Percentiles rank a stretch among this genome's conserved stretches.
Evolutionary conservation across 2,113 vertebrate genomes (phyloP).

Genomic region (Nestor notabilis): DNA sequence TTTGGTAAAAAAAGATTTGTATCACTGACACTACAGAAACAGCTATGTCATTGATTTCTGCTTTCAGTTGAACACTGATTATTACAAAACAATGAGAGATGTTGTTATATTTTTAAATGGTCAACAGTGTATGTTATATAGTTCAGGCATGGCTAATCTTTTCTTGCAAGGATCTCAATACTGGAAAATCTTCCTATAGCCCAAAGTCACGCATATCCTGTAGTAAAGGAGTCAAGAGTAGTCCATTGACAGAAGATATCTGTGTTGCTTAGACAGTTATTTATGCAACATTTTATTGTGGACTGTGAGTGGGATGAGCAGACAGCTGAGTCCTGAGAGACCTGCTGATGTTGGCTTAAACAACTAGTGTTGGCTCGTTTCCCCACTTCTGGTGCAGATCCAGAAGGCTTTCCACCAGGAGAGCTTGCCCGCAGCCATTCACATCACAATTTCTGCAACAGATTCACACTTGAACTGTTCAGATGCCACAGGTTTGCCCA

Average conservation of each 20-base stretch:
- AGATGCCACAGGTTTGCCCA: slow-evolving; percentile 61
- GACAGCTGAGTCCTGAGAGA: slow-evolving; percentile 58
- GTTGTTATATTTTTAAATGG: background rate
- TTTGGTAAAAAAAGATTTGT: background rate
- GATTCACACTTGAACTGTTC: slow-evolving; percentile 11
- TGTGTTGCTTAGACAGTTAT: slow-evolving; percentile 7
- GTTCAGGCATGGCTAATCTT: background rate
- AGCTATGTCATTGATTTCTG: background rate
- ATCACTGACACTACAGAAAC: background rate
- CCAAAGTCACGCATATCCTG: background rate
- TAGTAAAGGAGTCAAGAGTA: background rate
- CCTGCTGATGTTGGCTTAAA: slow-evolving; percentile 55
- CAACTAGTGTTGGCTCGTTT: slow-evolving; percentile 38
- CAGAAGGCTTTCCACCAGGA: slow-evolving; percentile 67
- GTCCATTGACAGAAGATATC: background rate
- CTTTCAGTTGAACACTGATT: background rate
- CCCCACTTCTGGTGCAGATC: slow-evolving; percentile 49
- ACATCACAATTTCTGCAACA: slow-evolving; percentile 7
- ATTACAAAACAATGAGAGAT: background rate
- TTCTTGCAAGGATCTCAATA: background rate
- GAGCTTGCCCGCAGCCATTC: slow-evolving; percentile 29
- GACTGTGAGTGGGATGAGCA: background rate
- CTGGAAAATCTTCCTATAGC: background rate
- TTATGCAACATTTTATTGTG: slow-evolving; percentile 16
- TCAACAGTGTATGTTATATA: background rate